These are phyloP conservation scores for Lepas anatifera DNA, from an alignment of 2,888 invertebrate genomes.

Conservation along the genomic window DNA sequence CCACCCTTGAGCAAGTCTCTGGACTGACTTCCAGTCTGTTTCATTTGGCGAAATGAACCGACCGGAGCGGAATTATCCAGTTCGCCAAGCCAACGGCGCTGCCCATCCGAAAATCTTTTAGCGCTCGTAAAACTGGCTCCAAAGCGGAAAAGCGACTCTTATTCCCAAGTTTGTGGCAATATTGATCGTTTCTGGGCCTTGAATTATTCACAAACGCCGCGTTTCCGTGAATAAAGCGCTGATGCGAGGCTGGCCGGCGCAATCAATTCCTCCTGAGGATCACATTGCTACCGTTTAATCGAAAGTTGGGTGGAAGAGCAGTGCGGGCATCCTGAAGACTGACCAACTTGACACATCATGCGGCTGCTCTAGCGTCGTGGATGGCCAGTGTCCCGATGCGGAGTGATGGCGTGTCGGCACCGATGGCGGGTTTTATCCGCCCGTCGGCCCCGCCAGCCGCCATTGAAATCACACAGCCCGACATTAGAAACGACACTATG, in stretches of 20 bases:
- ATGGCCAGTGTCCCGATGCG: too few relatives aligned
- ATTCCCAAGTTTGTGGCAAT: conserved; percentile 1
- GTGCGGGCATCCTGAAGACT: neutral
- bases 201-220: neutral
- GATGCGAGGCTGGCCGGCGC: neutral
- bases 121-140: neutral
- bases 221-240: neutral
- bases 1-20: too few relatives aligned
- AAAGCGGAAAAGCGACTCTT: neutral
- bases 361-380: too few relatives aligned
- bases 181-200: neutral
- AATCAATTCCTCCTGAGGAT: neutral
- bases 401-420: too few relatives aligned
- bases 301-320: neutral
- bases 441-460: too few relatives aligned
- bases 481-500: too few relatives aligned
- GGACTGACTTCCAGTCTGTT: too few relatives aligned
- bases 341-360: conserved; percentile 9
- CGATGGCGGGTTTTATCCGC: too few relatives aligned
- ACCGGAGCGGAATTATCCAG: neutral
- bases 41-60: neutral
- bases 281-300: neutral
- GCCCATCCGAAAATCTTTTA: neutral
- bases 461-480: too few relatives aligned
- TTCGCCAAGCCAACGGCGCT: neutral